Conservation (phyloP, 2,113 vertebrate genomes). For the Cynocephalus volans region DNA sequence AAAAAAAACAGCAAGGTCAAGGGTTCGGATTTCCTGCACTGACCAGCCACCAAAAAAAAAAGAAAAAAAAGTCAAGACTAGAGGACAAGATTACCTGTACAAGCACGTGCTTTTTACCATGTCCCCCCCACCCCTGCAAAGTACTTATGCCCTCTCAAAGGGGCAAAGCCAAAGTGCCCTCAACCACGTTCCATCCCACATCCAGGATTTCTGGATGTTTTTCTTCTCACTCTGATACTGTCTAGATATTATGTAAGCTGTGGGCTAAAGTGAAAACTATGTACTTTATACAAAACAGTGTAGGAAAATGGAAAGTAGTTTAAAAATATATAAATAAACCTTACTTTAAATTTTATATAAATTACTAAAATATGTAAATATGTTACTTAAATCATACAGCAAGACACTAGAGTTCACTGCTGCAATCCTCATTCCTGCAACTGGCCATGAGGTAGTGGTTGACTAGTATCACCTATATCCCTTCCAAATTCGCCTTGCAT, state of each 20-base stretch:
- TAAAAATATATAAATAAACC: background rate
- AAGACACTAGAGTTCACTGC: background rate
- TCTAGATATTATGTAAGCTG: background rate
- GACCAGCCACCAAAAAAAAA: background rate
- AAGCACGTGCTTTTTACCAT: background rate
- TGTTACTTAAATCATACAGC: background rate
- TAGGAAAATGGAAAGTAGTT: background rate
- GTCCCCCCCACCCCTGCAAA: no score
- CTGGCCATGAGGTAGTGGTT: background rate
- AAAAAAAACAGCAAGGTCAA: no score
- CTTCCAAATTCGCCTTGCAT: slow-evolving; percentile 3
- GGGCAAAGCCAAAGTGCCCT: background rate
- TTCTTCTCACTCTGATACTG: background rate
- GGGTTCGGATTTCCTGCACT: no score
- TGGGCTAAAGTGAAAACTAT: background rate
- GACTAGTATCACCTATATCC: background rate
- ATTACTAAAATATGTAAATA: background rate
- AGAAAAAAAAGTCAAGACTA: background rate
- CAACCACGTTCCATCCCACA: background rate
- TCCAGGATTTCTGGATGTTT: background rate
- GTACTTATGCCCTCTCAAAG: background rate
- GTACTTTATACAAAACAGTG: background rate
- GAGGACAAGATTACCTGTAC: no score
- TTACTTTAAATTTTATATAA: background rate
- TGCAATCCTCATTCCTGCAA: background rate